Evolutionary conservation across 1,140 invertebrate genomes (phyloP).

Genomic region (Zeugodacus cucurbitae): DNA sequence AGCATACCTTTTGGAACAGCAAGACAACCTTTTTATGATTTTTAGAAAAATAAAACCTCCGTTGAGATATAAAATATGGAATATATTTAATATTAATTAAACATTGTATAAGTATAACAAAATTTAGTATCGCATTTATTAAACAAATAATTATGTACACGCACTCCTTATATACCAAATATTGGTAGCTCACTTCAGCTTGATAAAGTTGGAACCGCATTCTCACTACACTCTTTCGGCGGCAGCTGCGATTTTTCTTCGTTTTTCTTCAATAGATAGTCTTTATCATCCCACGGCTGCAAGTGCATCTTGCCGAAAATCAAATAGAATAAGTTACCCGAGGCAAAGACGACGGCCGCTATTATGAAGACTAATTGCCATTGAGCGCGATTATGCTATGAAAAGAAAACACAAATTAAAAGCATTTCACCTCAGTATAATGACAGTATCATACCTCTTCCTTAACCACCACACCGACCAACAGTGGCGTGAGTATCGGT

Average conservation of each 20-base stretch:
- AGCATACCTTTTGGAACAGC: too few relatives aligned
- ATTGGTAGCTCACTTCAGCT: too few relatives aligned
- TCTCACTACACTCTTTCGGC: not conserved
- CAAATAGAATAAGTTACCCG: conserved; percentile 53
- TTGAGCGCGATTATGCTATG: conserved; percentile 81
- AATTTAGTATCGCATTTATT: too few relatives aligned
- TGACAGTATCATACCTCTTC: conserved; percentile 68
- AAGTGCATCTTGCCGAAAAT: conserved; percentile 82
- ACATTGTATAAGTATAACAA: too few relatives aligned
- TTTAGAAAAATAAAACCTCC: too few relatives aligned
- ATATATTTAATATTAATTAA: too few relatives aligned
- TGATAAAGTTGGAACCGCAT: not conserved
- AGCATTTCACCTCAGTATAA: not conserved
- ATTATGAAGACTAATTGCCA: conserved; percentile 71
- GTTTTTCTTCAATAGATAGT: conserved; percentile 68
- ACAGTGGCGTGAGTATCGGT: conserved; percentile 76
- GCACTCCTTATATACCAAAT: too few relatives aligned
- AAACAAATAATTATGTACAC: too few relatives aligned
- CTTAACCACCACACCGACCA: conserved; percentile 71
- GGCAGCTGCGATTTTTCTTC: not conserved
- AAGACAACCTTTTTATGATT: too few relatives aligned
- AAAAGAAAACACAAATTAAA: not conserved
- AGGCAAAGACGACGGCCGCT: conserved; percentile 53
- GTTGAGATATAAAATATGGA: too few relatives aligned
- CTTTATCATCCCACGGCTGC: conserved; percentile 83